Percentiles rank a stretch among this genome's conserved stretches.
These are phyloP conservation scores for Sander vitreus DNA, from an alignment of 2,113 vertebrate species.

Conservation along the genomic window DNA sequence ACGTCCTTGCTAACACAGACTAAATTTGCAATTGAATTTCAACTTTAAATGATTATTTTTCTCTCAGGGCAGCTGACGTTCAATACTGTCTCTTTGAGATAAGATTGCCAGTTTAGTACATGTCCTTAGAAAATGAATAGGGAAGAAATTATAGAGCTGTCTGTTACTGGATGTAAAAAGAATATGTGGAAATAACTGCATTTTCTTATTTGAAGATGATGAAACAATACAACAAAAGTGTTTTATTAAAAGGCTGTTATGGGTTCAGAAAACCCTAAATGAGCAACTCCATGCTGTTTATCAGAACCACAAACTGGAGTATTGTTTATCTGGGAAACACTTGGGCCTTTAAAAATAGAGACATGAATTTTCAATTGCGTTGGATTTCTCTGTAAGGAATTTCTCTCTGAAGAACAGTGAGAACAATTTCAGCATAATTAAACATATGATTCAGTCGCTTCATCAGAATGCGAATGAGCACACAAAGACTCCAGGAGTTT, in stretches of 20 bases:
- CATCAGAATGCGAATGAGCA: constrained; percentile 31
- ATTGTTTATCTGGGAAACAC: constrained; percentile 37
- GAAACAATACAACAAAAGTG: constrained; percentile 6
- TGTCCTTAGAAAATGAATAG: constrained; percentile 26
- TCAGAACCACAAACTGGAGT: constrained; percentile 45
- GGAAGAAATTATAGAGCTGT: constrained; percentile 12
- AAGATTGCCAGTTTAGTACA: constrained; percentile 18
- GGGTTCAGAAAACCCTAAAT: constrained; percentile 12
- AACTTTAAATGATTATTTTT: constrained; percentile 26
- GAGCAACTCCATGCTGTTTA: constrained; percentile 34
- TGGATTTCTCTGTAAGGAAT: constrained; percentile 31
- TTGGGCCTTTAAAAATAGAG: constrained; percentile 22
- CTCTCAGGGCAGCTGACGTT: constrained; percentile 36
- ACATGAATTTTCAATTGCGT: constrained; percentile 13
- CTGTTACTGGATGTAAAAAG: constrained; percentile 13
- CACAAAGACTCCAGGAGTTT: constrained; percentile 18
- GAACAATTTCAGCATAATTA: constrained; percentile 45
- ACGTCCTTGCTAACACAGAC: neutral
- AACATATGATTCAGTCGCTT: constrained; percentile 35
- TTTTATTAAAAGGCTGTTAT: constrained; percentile 32
- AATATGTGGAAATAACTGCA: constrained; percentile 8
- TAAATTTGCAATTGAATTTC: constrained; percentile 27
- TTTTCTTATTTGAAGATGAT: constrained; percentile 9
- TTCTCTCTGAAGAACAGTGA: constrained; percentile 39
- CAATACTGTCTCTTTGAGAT: constrained; percentile 47